Percentiles rank a stretch among this genome's conserved stretches.
These are phyloP conservation scores for Alectoris magna DNA, from an alignment of 2,797 vertebrate genomes.

Conservation along the genomic window DNA sequence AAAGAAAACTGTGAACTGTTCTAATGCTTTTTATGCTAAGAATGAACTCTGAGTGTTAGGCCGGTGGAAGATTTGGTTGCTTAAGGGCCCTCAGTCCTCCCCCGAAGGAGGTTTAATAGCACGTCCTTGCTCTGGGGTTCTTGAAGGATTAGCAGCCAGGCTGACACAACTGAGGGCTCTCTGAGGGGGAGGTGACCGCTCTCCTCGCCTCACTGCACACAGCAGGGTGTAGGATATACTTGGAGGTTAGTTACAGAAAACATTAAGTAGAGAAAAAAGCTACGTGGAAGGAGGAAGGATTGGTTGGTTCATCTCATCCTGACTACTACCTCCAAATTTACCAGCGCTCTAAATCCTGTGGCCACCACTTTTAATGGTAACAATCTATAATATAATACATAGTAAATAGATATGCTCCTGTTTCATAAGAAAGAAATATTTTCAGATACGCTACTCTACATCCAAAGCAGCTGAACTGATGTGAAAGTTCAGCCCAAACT, in stretches of 20 bases:
- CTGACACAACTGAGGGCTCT: neutral
- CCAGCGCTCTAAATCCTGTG: neutral
- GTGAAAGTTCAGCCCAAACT: neutral
- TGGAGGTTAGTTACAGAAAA: neutral
- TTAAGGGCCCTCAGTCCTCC: neutral
- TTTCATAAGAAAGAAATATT: neutral
- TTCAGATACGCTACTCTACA: neutral
- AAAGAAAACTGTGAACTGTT: neutral
- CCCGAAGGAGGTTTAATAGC: neutral
- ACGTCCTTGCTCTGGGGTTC: neutral
- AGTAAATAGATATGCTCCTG: neutral
- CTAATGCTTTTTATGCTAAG: neutral
- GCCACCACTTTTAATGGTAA: neutral
- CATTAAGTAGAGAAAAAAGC: neutral
- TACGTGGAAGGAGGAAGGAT: neutral
- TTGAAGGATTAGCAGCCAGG: neutral
- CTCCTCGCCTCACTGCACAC: neutral
- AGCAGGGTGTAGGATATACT: neutral
- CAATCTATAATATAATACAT: neutral
- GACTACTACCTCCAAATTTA: neutral
- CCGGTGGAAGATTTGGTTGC: neutral
- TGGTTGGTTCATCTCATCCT: neutral
- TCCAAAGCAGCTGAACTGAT: neutral
- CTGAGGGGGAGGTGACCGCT: neutral
- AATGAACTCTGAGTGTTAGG: neutral